Evolutionary conservation across 1,140 invertebrate species (phyloP).

Genomic region (Drosophila hydei): DNA sequence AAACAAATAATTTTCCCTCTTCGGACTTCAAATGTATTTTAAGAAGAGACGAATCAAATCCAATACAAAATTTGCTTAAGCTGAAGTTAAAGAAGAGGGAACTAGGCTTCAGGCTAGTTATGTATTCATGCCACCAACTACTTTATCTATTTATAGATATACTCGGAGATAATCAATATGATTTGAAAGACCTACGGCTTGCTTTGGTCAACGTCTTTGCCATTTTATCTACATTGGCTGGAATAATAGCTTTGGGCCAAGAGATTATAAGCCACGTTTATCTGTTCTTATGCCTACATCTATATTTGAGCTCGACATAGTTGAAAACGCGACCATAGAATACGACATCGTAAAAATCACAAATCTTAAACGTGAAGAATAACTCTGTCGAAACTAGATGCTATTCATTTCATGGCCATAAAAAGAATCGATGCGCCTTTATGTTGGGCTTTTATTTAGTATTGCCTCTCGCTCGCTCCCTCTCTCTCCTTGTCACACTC

Average conservation of each 20-base stretch:
- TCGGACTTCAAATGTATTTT: too few species aligned
- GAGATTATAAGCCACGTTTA: neutral
- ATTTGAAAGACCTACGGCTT: too few species aligned
- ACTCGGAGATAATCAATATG: too few species aligned
- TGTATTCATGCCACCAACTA: too few species aligned
- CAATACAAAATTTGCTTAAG: too few species aligned
- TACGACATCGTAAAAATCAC: slow-evolving; percentile 56
- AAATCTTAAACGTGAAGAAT: slow-evolving; percentile 52
- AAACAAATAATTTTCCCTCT: too few species aligned
- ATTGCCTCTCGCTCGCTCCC: slow-evolving; percentile 3
- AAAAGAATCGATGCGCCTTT: slow-evolving; percentile 64
- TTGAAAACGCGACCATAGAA: slow-evolving; percentile 1
- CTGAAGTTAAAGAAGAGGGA: too few species aligned
- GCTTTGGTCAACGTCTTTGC: too few species aligned
- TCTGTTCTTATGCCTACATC: neutral
- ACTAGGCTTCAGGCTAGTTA: too few species aligned
- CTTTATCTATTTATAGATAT: too few species aligned
- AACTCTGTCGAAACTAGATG: slow-evolving; percentile 47
- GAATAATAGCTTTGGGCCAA: slow-evolving; percentile 1
- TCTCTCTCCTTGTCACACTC: slow-evolving; percentile 7
- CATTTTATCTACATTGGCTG: neutral
- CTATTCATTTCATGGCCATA: slow-evolving; percentile 76
- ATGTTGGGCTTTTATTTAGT: slow-evolving; percentile 64
- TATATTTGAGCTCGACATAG: neutral
- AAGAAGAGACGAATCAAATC: too few species aligned